phyloP scores from a whole-genome alignment of 2,113 vertebrate genomes.

The Turdus rufiventris region DNA sequence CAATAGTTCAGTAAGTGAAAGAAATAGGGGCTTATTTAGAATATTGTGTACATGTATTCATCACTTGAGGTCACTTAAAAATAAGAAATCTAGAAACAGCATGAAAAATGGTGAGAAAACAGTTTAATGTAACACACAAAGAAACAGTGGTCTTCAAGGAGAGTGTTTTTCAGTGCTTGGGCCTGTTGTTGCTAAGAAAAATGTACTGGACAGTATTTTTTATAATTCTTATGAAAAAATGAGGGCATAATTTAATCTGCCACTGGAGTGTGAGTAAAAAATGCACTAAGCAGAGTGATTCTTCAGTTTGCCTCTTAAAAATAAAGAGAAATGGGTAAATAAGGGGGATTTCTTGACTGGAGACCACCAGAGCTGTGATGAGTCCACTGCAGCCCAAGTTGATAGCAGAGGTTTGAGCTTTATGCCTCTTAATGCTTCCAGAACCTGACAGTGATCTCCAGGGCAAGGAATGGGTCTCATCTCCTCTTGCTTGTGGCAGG shows the following conservation, averaged over 20 bases:
- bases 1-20: neutral
- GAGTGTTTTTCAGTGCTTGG: neutral
- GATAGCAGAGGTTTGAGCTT: neutral
- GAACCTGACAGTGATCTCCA: fast-evolving
- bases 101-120: neutral
- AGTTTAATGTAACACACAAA: neutral
- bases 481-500: neutral
- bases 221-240: neutral
- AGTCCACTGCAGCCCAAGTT: neutral
- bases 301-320: neutral
- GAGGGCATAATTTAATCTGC: neutral
- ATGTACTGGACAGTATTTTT: neutral
- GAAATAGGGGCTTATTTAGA: neutral
- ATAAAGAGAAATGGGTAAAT: neutral
- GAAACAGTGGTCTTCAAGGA: neutral
- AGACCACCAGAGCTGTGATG: neutral
- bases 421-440: neutral
- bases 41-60: neutral
- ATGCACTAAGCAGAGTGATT: neutral
- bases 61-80: neutral
- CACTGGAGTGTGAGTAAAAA: neutral
- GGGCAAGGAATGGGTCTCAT: neutral
- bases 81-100: neutral
- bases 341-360: neutral
- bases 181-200: neutral